phyloP scores from a whole-genome alignment of 1,140 invertebrate genomes.

The Drosophila kepulauana region DNA sequence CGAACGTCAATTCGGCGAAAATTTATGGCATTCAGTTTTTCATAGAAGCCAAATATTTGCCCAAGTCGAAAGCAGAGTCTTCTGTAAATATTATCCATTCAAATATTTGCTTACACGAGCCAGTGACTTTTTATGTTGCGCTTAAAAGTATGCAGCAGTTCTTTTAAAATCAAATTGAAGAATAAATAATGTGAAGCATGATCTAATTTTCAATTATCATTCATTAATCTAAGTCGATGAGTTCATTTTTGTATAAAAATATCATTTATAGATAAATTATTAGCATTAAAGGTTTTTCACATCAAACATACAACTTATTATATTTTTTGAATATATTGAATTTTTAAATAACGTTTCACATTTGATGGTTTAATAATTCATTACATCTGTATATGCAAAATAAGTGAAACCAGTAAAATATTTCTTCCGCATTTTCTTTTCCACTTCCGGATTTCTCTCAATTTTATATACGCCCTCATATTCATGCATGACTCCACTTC shows the following conservation, averaged over 20 bases:
- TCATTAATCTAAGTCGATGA: no score
- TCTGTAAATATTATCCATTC: slow-evolving; percentile 51
- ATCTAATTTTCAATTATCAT: no score
- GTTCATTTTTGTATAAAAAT: no score
- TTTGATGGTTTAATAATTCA: background rate
- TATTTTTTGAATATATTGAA: background rate
- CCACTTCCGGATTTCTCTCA: background rate
- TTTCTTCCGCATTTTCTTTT: background rate
- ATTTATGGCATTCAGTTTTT: slow-evolving; percentile 70
- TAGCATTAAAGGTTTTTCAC: background rate
- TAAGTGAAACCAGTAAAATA: background rate
- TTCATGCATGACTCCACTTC: background rate
- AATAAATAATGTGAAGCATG: background rate
- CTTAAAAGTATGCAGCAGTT: slow-evolving; percentile 42
- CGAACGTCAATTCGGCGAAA: slow-evolving; percentile 61
- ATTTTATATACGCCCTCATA: background rate
- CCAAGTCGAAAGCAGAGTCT: slow-evolving; percentile 41
- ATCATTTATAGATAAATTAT: background rate
- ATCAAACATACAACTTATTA: background rate
- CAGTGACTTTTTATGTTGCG: background rate
- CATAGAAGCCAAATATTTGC: slow-evolving; percentile 70
- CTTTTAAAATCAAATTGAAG: background rate
- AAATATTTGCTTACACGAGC: slow-evolving; percentile 59
- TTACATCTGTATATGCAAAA: background rate
- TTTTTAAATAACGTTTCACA: background rate